Evolutionary conservation across 2,888 invertebrate species (phyloP), one percentile per base, ranked within the genome.

Genomic region (Tethea ocularis): DNA sequence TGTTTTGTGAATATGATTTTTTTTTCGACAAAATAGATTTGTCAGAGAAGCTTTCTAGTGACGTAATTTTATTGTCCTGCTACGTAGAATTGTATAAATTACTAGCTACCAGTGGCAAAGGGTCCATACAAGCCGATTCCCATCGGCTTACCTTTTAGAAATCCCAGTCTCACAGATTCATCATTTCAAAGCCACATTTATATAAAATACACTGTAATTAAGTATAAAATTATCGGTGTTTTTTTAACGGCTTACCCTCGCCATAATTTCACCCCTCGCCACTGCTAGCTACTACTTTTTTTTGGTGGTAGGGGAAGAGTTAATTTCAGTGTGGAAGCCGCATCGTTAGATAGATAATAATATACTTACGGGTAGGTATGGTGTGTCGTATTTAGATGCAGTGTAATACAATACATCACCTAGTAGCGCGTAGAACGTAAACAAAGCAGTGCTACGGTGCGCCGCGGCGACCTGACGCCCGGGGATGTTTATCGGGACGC

Each of bases 401-500:
- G 22, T 51, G n/a, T 24, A 23, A 23, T 66, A 72, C 72, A 80
- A 82, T 82, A 75, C 67, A 77, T 82, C 80, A 78, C 72, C 70
- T 71, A 71, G 72, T 63, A 68, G 72, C 70, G 62, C 67, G 64
- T 46, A 75, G 63, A 76, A 77, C 75, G 77, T 83, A 86, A 86
- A 86, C 81, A 82, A 83, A 80, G 74, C 75, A 69, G 71, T 72
- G 57, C 68, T 22, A 54, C 33, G 20, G 22, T 8, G 13, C 52
- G 26, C 52, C 67, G 67, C n/a, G 69, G 68, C 70, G 71, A 74
- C 77, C 69, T 75, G 80, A 78, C 82, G 81, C 83, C 83, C 84
- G 83, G 83, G 84, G 86, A 87, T 87, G 83, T 87, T 88, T 88
- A 88, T 88, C 87, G 80, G 78, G 75, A 78, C 77, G 76, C 70